phyloP scores from a whole-genome alignment of 2,797 vertebrate genomes.

The Falco naumanni region DNA sequence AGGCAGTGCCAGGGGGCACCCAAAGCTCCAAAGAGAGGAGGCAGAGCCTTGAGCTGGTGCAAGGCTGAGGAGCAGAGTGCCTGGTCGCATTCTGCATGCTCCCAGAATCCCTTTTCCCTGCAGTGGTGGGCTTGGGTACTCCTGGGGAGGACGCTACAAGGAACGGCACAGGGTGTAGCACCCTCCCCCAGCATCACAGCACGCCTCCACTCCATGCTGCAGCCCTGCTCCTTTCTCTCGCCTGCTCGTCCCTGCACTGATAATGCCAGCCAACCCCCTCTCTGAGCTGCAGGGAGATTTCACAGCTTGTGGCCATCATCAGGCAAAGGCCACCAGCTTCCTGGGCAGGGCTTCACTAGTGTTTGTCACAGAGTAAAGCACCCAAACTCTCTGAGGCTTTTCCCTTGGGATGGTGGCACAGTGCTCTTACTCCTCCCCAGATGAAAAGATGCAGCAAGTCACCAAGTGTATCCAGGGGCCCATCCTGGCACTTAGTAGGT shows the following conservation, averaged over 20 bases:
- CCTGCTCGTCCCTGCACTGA: not conserved
- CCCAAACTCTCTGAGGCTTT: not conserved
- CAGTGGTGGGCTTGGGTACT: not conserved
- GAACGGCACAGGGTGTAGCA: fast-evolving
- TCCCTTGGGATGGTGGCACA: not conserved
- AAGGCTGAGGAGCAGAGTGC: not conserved
- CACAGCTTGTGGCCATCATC: not conserved
- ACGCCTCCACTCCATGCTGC: fast-evolving
- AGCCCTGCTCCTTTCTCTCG: not conserved
- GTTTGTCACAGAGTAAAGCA: not conserved
- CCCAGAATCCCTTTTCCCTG: not conserved
- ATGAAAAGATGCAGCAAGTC: not conserved
- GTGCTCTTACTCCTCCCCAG: not conserved
- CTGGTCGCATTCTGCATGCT: not conserved
- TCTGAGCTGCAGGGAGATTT: not conserved
- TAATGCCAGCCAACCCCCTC: not conserved
- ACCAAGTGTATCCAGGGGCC: not conserved
- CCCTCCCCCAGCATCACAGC: not conserved
- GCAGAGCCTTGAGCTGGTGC: fast-evolving
- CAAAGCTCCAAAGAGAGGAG: not conserved
- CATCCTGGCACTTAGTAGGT: not conserved
- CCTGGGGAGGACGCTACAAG: not conserved
- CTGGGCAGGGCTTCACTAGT: not conserved
- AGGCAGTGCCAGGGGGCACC: not conserved
- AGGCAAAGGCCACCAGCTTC: not conserved